Conservation (phyloP, 2,113 vertebrate species). For the Misgurnus mizolepis region DNA sequence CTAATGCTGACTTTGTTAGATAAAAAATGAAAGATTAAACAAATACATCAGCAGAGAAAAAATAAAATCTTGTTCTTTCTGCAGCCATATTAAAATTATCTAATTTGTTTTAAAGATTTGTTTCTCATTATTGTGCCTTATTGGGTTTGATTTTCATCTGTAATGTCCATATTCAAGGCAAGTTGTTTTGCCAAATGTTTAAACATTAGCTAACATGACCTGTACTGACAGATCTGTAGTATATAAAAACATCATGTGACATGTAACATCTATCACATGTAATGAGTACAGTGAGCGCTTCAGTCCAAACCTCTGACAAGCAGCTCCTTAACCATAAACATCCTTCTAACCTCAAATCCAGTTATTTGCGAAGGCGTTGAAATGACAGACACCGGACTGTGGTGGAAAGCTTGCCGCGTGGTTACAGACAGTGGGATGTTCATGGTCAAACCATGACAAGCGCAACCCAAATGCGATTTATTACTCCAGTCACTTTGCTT, state of each 20-base stretch:
- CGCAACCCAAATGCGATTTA: constrained; percentile 74
- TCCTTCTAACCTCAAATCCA: constrained; percentile 15
- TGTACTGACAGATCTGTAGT: not conserved
- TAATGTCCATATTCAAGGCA: not conserved
- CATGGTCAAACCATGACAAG: constrained; percentile 63
- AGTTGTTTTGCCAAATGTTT: not conserved
- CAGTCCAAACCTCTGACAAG: not conserved
- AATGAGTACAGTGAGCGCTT: not conserved
- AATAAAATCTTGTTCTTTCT: not conserved
- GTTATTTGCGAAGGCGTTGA: constrained; percentile 23
- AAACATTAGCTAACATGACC: constrained; percentile 3
- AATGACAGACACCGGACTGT: constrained; percentile 23
- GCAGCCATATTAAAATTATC: not conserved
- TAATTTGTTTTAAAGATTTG: not conserved
- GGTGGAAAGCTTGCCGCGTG: constrained; percentile 13
- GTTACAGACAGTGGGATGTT: constrained; percentile 16
- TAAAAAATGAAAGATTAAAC: too few relatives aligned
- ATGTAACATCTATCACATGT: not conserved
- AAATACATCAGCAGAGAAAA: too few relatives aligned
- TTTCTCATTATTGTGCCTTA: not conserved
- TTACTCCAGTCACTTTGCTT: constrained; percentile 60
- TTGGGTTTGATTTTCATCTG: not conserved
- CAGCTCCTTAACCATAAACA: constrained; percentile 13
- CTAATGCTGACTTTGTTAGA: too few relatives aligned
- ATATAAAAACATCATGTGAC: not conserved